Evolutionary conservation across 2,888 invertebrate genomes (phyloP), one percentile per base, ranked within the genome.

Genomic region (Hydrotaea cyrtoneurina): DNA sequence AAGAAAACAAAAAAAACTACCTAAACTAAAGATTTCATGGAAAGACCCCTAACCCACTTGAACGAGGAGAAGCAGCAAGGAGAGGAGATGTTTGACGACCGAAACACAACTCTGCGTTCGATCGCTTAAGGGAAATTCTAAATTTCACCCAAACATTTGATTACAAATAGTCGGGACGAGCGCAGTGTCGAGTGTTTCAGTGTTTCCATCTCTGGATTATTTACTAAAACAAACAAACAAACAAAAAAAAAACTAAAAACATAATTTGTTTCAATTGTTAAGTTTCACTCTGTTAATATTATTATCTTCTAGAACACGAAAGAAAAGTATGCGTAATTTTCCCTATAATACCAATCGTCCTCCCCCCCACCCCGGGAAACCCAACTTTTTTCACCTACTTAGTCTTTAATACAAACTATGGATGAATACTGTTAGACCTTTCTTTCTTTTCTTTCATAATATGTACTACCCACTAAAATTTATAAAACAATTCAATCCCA

Each of bases 1-100:
- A 74, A 75, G 23, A 39, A 64, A 78, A 78, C 73, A 31, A 26
- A 66, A 75, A 76, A 81, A 77, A 39, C 75, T 64, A 82, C 59
- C 64, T 80, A 36, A 83, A 46, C 55, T 82, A 59, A 75, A 75
- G 19, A 78, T 62, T 57, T 78, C 64, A 69, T n/a, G 13, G 31
- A 59, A 26, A 66, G 21, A 69, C 10, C 66, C 64, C 69, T 46
- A 46, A 59, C 26, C 26, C 59, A 23, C 23, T 21, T 66, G 39
- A 11, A 39, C 10, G 19, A 31, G 10, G n/a, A 31, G 26, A 15
- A 43, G 23, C 0, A 39, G 0, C 19, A 66, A 31, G 21, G 43
- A 43, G 43, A 66, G 15, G 39, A 1, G 62, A 62, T 31, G 62
- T 15, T n/a, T 50, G n/a, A 50, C 15, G 53, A 31, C 26, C 7